Base-by-base conservation (phyloP, 1,140 invertebrate genomes). In the Apolygus lucorum region DNA sequence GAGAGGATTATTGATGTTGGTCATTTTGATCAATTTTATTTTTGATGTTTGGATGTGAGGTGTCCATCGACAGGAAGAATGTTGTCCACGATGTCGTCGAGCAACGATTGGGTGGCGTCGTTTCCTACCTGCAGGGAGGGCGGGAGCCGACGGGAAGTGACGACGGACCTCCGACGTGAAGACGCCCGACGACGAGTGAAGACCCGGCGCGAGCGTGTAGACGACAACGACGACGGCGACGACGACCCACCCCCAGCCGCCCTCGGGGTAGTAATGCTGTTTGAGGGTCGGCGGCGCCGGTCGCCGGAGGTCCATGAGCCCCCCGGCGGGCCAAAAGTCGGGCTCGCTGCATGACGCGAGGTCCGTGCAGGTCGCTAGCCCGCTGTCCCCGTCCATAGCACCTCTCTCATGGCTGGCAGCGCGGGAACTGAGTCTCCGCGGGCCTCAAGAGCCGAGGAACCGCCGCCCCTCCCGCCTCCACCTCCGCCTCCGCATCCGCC, bases 231-330 rank as follows among this genome's bases (percentile, higher is more conserved):
- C 79, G 13, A 82, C 81, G 11, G 79, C 74, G 1, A 83, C 79
- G 52, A 87, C 79, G 68, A 86, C 78, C 85, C 86, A 87, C 17
- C 86, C 86, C 86, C 86, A 88, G 66, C 85, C 85, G 42, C 83
- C 85, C 75, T 87, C 86, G 0, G 86, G 86, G 73, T 86, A 87
- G 76, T 86, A 86, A 74, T 87, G 84, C 72, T 84, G 83, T 71
- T 76, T 78, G 72, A 84, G 79, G 13, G 81, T 82, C 66, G 74
- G 73, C 14, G 72, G 69, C 14, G 72, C 67, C 8, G 52, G 64
- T 1, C 68, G 27, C 63, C 72, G 72, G 22, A 13, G 4, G 34
- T 11, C 8, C 54, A 17, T 4, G 11, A 14, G 8, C 49, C 73
- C 68, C 4, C 72, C 70, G 21, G 71, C 63, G 25, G 67, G 71